phyloP scores from a whole-genome alignment of 92 coral and sea anemone genomes.

The Paragorgia papillata region DNA sequence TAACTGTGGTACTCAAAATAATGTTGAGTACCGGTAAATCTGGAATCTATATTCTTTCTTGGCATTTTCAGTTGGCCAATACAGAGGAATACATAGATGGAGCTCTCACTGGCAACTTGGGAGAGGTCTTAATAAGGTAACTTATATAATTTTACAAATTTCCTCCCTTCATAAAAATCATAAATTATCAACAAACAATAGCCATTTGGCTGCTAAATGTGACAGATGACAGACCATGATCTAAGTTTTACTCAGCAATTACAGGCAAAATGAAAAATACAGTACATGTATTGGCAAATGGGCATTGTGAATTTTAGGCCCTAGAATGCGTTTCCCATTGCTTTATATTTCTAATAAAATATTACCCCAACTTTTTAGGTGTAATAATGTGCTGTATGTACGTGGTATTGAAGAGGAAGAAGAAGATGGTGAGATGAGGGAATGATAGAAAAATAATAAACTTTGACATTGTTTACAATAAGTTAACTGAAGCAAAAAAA shows the following conservation, averaged over 20 bases:
- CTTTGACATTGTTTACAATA: neutral
- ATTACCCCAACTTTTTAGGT: conserved; percentile 50
- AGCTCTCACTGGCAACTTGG: conserved; percentile 85
- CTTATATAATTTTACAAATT: neutral
- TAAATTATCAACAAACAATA: too few relatives aligned
- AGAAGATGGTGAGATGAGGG: conserved; percentile 99
- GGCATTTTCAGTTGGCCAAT: conserved; percentile 74
- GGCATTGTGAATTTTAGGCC: too few relatives aligned
- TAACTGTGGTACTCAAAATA: too few relatives aligned
- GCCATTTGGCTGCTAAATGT: too few relatives aligned
- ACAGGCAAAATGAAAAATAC: too few relatives aligned
- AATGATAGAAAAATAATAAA: conserved; percentile 53
- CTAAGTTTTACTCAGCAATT: too few relatives aligned
- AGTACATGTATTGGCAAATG: too few relatives aligned
- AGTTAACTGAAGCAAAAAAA: neutral
- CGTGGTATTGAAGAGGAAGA: conserved; percentile 98
- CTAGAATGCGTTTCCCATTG: neutral
- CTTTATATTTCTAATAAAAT: neutral
- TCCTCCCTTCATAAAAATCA: too few relatives aligned
- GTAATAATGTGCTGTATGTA: conserved; percentile 97
- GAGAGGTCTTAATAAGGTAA: conserved; percentile 92
- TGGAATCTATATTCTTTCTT: neutral
- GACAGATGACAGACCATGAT: too few relatives aligned
- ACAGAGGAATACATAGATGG: conserved; percentile 97
- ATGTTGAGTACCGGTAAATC: neutral